Evolutionary conservation across 2,797 vertebrate species (phyloP).

Genomic region (Hephaestus fuliginosus): DNA sequence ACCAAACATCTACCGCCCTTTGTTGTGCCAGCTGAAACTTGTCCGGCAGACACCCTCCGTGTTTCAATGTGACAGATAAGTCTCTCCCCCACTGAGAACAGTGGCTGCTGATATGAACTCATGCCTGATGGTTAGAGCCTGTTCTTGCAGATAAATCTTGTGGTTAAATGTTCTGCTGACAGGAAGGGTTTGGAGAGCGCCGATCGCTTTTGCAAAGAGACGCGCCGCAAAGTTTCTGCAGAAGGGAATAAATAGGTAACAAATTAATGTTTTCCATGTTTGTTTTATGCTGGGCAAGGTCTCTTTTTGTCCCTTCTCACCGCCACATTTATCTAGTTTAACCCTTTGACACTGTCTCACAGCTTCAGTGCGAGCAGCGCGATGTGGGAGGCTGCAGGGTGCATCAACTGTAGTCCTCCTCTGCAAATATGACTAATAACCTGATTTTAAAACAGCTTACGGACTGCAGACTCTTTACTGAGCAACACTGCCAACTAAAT

Average conservation of each 20-base stretch:
- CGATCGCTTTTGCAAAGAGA: slow-evolving; percentile 16
- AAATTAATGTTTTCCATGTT: neutral
- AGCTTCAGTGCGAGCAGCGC: neutral
- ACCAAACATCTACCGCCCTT: neutral
- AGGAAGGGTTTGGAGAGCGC: slow-evolving; percentile 27
- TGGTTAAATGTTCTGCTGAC: slow-evolving; percentile 59
- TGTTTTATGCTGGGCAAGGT: neutral
- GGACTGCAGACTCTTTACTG: neutral
- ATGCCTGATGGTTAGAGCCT: slow-evolving; percentile 4
- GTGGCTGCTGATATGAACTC: slow-evolving; percentile 15
- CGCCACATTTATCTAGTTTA: neutral
- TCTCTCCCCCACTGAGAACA: neutral
- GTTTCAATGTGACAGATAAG: slow-evolving; percentile 15
- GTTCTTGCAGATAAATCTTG: slow-evolving; percentile 35
- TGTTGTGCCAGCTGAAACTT: neutral
- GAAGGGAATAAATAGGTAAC: neutral
- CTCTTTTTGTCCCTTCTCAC: slow-evolving; percentile 2
- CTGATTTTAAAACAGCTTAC: neutral
- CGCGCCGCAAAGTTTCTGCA: slow-evolving; percentile 15
- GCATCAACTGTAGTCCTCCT: neutral
- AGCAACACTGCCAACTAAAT: neutral
- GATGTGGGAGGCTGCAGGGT: neutral
- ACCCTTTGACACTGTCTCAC: neutral
- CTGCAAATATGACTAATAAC: neutral
- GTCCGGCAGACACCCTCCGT: neutral